phyloP scores from a whole-genome alignment of 2,797 vertebrate species.

The Danio tinwini region DNA sequence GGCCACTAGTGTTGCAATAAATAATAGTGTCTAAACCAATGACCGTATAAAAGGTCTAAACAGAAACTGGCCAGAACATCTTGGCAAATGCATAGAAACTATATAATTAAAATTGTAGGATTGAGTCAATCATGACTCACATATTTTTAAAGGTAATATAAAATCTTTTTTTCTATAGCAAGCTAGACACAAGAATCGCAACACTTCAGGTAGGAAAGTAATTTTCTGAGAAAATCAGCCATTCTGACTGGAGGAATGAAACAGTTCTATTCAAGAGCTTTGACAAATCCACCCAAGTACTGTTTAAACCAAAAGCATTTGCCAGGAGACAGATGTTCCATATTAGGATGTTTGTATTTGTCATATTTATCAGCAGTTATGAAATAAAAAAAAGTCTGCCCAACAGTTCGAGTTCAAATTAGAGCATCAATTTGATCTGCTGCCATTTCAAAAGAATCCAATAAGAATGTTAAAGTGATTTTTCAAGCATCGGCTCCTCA shows the following conservation, averaged over 20 bases:
- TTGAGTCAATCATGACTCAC: neutral
- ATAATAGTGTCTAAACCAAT: too few relatives aligned
- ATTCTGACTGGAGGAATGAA: neutral
- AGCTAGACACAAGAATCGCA: neutral
- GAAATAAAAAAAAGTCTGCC: neutral
- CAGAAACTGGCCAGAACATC: too few relatives aligned
- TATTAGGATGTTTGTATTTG: neutral
- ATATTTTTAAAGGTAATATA: neutral
- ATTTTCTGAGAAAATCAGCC: neutral
- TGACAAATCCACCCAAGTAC: neutral
- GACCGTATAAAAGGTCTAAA: too few relatives aligned
- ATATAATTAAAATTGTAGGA: neutral
- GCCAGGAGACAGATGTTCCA: neutral
- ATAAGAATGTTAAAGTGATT: conserved; percentile 22
- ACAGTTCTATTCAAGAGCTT: too few relatives aligned
- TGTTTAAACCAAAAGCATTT: neutral
- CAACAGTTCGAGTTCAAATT: conserved; percentile 11
- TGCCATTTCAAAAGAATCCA: conserved; percentile 30
- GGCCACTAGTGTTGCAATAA: too few relatives aligned
- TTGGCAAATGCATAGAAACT: neutral
- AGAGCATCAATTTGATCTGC: conserved; percentile 20
- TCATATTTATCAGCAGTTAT: conserved; percentile 7
- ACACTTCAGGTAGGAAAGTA: neutral
- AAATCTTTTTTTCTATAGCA: neutral
- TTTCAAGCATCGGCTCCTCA: conserved; percentile 15